phyloP scores from a whole-genome alignment of 1,140 invertebrate genomes.

The Parapsyche elsis region DNA sequence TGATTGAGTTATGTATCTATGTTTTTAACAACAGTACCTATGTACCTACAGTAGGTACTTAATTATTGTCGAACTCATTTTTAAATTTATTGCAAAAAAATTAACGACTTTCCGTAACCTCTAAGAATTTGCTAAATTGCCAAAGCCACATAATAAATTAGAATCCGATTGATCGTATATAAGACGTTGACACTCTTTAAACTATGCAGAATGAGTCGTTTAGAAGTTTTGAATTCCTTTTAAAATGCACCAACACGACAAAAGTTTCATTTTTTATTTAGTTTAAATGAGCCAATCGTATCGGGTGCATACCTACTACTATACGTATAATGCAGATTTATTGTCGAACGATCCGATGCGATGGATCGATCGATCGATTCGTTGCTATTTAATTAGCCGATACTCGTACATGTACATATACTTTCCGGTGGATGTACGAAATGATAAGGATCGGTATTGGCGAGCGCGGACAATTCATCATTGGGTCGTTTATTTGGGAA shows the following conservation, averaged over 20 bases:
- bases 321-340: not conserved
- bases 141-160: not conserved
- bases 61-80: no score
- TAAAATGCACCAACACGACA: not conserved
- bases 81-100: no score
- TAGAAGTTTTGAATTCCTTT: conserved; percentile 11
- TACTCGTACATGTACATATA: not conserved
- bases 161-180: not conserved
- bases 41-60: no score
- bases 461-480: conserved; percentile 14
- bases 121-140: not conserved
- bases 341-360: not conserved
- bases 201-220: conserved; percentile 19
- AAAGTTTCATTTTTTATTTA: no score
- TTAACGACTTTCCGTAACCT: no score
- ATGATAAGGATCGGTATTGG: conserved; percentile 10
- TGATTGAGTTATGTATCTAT: no score
- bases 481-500: not conserved
- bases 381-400: no score
- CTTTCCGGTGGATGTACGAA: conserved; percentile 1
- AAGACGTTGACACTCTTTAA: conserved; percentile 13
- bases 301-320: not conserved
- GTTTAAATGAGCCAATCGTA: no score
- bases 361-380: no score
- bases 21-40: no score